phyloP scores from a whole-genome alignment of 2,797 vertebrate genomes.

The Pantherophis vulpinus region DNA sequence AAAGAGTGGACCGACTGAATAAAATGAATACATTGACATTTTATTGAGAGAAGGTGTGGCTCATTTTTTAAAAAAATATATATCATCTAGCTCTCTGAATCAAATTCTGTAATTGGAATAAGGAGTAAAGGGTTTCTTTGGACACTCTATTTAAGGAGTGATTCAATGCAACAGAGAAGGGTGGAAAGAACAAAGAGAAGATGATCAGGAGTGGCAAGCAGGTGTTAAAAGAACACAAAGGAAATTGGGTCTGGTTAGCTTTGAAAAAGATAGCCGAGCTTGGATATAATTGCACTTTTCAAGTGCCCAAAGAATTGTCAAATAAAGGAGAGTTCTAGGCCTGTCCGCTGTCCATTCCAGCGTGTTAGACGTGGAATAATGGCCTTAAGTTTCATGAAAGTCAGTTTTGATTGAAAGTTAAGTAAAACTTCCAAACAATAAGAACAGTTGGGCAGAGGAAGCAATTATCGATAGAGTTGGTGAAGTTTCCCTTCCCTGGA shows the following conservation, averaged over 20 bases:
- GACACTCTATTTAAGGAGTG: background rate
- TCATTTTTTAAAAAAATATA: background rate
- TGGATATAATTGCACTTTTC: background rate
- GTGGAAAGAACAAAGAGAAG: background rate
- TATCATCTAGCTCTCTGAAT: background rate
- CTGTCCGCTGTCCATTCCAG: background rate
- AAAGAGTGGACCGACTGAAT: background rate
- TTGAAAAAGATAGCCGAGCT: background rate
- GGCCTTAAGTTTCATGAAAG: background rate
- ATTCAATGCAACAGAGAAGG: background rate
- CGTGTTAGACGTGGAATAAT: background rate
- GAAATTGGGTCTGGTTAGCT: background rate
- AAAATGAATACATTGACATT: background rate
- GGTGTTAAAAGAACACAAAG: background rate
- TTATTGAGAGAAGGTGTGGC: background rate
- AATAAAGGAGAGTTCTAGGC: background rate
- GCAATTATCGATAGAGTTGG: background rate
- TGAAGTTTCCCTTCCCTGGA: background rate
- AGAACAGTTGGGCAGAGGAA: background rate
- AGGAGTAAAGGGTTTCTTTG: background rate
- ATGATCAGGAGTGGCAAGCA: background rate
- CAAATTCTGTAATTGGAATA: background rate
- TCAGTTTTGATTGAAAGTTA: background rate
- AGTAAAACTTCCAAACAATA: background rate
- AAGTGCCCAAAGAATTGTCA: background rate